Base-by-base conservation (phyloP, 1,140 invertebrate genomes). In the Tetraneura akinire region DNA sequence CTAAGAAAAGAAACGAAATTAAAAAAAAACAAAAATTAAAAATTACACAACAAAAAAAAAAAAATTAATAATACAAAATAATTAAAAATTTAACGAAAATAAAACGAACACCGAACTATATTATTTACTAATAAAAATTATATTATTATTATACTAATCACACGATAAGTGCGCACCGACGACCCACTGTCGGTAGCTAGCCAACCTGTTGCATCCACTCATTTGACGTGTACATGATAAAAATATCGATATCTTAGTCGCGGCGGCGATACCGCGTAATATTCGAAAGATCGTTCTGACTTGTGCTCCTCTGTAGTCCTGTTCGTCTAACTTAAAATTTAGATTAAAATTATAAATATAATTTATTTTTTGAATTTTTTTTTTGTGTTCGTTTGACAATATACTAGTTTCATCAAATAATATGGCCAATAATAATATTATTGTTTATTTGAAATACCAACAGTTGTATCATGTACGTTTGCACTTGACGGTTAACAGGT, bases 201-300 rank as follows among this genome's bases (percentile, higher is more conserved):
- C 32, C 32, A 37, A 78, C 74, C 16, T 78, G 74, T 78, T 78
- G 53, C 74, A 78, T 57, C 74, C 62, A 78, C 55, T 42, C 16
- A 37, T 78, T 78, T 78, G 74, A 78, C 74, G 74, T 78, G 74
- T 78, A 78, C 74, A 78, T 42, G 74, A 62, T 60, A 78, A 62
- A 78, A 78, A 45, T 45, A 78, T 78, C 74, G 74, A 78, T 71
- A 71, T 71, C 42, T 68, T 68, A 13, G 16, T 45, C 26, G 45
- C 2, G 23, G 45, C 2, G 23, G 23, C 68, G 47, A 71, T 78
- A 45, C 57, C 29, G 29, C 0, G 51, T 53, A 53, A 37, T 37
- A 37, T 51, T 49, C 47, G 23, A 71, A 49, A 1, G 42, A 53
- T 18, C 32, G 32, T 37, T 37, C 32, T n/a, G n/a, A n/a, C n/a